Percentiles rank a stretch among this genome's conserved stretches.
phyloP scores from a whole-genome alignment of 2,888 invertebrate genomes.

The Thymelicus sylvestris region DNA sequence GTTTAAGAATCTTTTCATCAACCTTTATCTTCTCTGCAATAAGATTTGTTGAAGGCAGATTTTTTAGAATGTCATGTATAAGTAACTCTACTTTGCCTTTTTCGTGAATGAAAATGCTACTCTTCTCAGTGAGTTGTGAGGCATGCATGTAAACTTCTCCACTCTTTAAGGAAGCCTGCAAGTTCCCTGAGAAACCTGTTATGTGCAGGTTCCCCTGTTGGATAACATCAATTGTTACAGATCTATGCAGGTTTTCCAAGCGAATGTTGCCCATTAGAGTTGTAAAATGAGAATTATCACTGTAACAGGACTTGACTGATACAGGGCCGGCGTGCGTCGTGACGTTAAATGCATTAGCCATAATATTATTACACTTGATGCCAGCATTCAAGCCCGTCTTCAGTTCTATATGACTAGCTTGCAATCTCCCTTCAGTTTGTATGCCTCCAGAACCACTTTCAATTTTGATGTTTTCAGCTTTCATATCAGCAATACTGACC shows the following conservation, averaged over 20 bases:
- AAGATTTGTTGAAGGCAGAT: constrained; percentile 76
- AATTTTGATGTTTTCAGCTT: constrained; percentile 72
- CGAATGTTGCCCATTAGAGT: constrained; percentile 76
- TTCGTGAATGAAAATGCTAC: constrained; percentile 81
- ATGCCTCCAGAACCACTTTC: constrained; percentile 71
- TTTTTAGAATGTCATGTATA: constrained; percentile 71
- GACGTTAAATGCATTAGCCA: constrained; percentile 68
- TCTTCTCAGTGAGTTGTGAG: constrained; percentile 72
- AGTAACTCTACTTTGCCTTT: constrained; percentile 78
- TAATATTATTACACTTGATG: constrained; percentile 74
- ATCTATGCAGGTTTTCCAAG: constrained; percentile 69
- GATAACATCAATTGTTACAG: constrained; percentile 77
- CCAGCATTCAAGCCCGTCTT: constrained; percentile 72
- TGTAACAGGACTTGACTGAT: constrained; percentile 70
- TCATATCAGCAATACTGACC: constrained; percentile 67
- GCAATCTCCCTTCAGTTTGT: constrained; percentile 66
- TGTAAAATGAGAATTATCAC: constrained; percentile 75
- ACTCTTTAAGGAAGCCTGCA: constrained; percentile 77
- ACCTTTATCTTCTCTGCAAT: constrained; percentile 80
- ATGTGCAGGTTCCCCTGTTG: constrained; percentile 77
- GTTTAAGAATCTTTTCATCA: constrained; percentile 74
- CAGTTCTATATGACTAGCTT: constrained; percentile 70
- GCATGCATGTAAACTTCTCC: constrained; percentile 79
- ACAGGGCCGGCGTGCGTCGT: constrained; percentile 75
- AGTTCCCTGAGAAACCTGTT: constrained; percentile 72